Percentiles rank a stretch among this genome's conserved stretches.
Evolutionary conservation across 92 coral and sea anemone species (phyloP).

Genomic region (Desmophyllum pertusum): DNA sequence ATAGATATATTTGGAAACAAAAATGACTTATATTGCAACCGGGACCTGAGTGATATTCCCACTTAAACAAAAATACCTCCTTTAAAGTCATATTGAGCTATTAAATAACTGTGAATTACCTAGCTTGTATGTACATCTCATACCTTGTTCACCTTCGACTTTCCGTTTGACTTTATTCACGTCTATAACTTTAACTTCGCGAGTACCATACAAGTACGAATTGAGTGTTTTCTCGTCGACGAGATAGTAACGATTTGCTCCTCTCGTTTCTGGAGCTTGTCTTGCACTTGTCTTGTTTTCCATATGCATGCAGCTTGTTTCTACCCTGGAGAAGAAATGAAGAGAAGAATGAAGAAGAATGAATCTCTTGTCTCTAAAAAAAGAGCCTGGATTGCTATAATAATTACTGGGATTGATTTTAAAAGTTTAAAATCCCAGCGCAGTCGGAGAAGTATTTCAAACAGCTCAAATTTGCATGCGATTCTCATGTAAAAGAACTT

Average conservation of each 20-base stretch:
- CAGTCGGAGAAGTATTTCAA: background rate
- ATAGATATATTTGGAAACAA: background rate
- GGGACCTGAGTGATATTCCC: background rate
- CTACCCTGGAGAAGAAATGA: background rate
- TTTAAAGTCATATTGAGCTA: background rate
- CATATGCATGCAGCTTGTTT: background rate
- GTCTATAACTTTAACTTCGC: conserved; percentile 8
- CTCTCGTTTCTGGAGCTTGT: background rate
- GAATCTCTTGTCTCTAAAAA: background rate
- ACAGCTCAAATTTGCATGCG: no score
- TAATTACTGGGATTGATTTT: background rate
- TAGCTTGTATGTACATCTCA: background rate
- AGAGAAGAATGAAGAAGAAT: no score
- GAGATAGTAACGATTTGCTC: background rate
- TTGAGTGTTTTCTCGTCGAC: conserved; percentile 31
- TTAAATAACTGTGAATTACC: background rate
- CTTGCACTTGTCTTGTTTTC: conserved; percentile 2
- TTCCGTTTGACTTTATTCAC: conserved; percentile 27
- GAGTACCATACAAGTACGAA: conserved; percentile 23
- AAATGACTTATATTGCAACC: background rate
- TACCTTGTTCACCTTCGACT: conserved; percentile 31
- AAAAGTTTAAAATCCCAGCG: background rate
- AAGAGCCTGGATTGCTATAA: background rate
- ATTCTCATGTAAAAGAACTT: no score
- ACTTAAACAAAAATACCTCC: background rate